A percentile compares a stretch with the other conserved stretches of the same genome.
Conservation (phyloP, 2,888 invertebrate genomes). For the Hecatera dysodea region DNA sequence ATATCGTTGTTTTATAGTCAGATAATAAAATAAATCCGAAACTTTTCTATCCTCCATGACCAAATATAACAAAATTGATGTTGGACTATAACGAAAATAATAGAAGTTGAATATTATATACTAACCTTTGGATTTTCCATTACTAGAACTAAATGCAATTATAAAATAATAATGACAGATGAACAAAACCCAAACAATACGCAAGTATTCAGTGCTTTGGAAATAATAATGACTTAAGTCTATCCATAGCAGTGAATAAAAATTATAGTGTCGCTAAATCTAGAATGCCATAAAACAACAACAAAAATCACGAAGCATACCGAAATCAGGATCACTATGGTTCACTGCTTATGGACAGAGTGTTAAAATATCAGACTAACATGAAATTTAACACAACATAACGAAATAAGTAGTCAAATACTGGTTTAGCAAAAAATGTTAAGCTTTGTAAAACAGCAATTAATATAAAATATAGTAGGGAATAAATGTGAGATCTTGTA, state of each 20-base stretch:
- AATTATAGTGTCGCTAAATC: conserved; percentile 74
- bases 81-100: conserved; percentile 77
- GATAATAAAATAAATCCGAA: conserved; percentile 69
- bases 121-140: conserved; percentile 91
- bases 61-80: conserved; percentile 77
- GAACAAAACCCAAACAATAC: conserved; percentile 84
- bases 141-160: conserved; percentile 91
- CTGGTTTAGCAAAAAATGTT: conserved; percentile 90
- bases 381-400: conserved; percentile 88
- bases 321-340: conserved; percentile 76
- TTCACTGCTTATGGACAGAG: conserved; percentile 84
- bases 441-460: conserved; percentile 91
- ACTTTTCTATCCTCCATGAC: conserved; percentile 74
- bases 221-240: conserved; percentile 86
- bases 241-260: conserved; percentile 85
- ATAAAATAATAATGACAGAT: conserved; percentile 83
- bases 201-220: conserved; percentile 88
- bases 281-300: conserved; percentile 81
- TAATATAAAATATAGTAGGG: conserved; percentile 90
- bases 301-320: conserved; percentile 79
- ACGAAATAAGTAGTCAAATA: conserved; percentile 89
- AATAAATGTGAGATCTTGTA: conserved; percentile 91
- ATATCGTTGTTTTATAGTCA: conserved; percentile 50
- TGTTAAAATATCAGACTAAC: conserved; percentile 86
- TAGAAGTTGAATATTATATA: conserved; percentile 81